Evolutionary conservation across 2,888 invertebrate species (phyloP).

Genomic region (Euplexia lucipara): DNA sequence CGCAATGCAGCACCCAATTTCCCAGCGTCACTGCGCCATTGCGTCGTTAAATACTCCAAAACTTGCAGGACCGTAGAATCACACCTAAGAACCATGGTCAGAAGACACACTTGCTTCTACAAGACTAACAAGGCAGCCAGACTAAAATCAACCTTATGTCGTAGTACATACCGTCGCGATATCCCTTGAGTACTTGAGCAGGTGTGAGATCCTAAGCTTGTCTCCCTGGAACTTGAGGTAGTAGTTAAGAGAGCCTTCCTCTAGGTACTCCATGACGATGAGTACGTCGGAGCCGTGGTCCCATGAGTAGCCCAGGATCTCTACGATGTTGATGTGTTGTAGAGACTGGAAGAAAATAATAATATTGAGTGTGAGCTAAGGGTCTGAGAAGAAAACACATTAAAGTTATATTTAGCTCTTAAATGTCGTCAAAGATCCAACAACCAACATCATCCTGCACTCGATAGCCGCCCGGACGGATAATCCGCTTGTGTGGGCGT

Average conservation of each 20-base stretch:
- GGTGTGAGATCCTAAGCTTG: constrained; percentile 91
- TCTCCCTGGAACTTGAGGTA: constrained; percentile 95
- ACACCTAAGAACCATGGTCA: no score
- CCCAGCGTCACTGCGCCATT: no score
- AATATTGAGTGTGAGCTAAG: constrained; percentile 4
- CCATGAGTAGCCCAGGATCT: constrained; percentile 95
- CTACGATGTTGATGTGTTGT: constrained; percentile 96
- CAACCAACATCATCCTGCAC: no score
- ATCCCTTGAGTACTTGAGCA: constrained; percentile 95
- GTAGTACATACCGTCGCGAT: constrained; percentile 89
- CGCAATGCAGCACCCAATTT: no score
- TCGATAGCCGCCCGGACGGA: no score
- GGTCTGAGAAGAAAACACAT: no score
- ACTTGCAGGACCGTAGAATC: no score
- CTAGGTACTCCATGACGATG: constrained; percentile 97
- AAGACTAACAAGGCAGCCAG: background rate
- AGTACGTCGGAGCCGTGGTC: constrained; percentile 94
- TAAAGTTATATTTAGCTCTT: no score
- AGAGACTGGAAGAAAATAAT: constrained; percentile 92
- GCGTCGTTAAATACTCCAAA: no score
- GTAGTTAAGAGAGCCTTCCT: constrained; percentile 95
- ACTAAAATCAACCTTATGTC: background rate
- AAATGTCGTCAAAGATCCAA: no score
- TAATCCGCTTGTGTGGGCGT: no score
- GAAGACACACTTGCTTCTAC: no score